These are phyloP conservation scores for Archilochus colubris DNA, from an alignment of 2,113 vertebrate species.

Conservation along the genomic window DNA sequence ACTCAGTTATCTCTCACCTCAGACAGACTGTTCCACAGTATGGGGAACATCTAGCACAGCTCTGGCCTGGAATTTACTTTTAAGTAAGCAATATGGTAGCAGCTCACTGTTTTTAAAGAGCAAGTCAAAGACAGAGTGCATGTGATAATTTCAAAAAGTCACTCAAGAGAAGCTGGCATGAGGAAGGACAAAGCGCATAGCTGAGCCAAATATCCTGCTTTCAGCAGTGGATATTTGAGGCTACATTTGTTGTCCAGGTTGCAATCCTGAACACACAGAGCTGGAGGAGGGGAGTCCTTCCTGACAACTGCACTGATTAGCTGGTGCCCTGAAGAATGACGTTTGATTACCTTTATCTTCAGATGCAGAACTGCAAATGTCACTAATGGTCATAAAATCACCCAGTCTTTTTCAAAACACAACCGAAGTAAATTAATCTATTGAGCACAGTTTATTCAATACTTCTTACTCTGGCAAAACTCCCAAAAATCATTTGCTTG, in stretches of 20 bases:
- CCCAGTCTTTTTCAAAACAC: constrained; percentile 60
- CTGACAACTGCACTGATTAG: constrained; percentile 63
- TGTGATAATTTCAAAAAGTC: not conserved
- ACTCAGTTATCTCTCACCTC: not conserved
- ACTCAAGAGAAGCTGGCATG: not conserved
- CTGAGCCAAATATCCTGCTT: not conserved
- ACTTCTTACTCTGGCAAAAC: constrained; percentile 60
- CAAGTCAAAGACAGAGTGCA: not conserved
- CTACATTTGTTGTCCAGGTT: constrained; percentile 8
- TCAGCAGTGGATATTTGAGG: constrained; percentile 11
- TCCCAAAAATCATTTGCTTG: constrained; percentile 63
- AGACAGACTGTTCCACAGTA: fast-evolving
- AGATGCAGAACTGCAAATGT: constrained; percentile 55
- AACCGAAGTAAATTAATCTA: constrained; percentile 61
- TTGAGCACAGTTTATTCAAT: constrained; percentile 67
- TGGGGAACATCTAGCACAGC: not conserved
- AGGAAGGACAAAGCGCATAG: not conserved
- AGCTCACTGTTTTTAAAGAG: not conserved
- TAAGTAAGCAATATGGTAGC: not conserved
- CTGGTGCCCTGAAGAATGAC: constrained; percentile 58
- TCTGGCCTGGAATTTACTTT: not conserved
- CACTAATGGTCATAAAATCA: constrained; percentile 67
- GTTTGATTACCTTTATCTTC: constrained; percentile 68
- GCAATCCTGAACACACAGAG: not conserved
- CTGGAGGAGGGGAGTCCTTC: constrained; percentile 39